phyloP scores from a whole-genome alignment of 1,140 invertebrate genomes.

The Drosophila repletoides region DNA sequence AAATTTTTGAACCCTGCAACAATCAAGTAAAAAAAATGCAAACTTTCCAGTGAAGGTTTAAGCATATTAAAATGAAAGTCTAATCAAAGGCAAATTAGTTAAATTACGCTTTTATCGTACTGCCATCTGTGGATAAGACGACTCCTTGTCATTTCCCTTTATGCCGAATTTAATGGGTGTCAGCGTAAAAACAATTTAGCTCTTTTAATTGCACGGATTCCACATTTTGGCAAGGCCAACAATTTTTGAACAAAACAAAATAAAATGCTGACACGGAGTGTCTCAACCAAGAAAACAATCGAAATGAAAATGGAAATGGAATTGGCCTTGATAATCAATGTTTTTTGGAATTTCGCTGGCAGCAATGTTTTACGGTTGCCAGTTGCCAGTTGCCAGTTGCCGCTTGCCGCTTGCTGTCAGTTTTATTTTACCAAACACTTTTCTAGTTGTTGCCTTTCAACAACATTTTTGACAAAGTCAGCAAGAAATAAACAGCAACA shows the following conservation, averaged over 20 bases:
- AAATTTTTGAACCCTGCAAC: too few relatives aligned
- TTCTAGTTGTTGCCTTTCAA: constrained; percentile 53
- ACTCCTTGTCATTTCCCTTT: not conserved
- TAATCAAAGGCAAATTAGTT: too few relatives aligned
- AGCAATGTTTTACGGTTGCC: constrained; percentile 22
- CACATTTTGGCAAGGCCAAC: constrained; percentile 23
- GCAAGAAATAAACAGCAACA: constrained; percentile 31
- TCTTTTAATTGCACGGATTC: constrained; percentile 19
- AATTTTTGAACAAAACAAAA: constrained; percentile 14
- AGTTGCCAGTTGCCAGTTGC: not conserved
- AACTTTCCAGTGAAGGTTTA: too few relatives aligned
- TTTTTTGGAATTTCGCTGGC: constrained; percentile 29
- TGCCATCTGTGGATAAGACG: not conserved
- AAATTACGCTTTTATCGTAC: too few relatives aligned
- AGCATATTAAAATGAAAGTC: too few relatives aligned
- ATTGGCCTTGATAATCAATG: constrained; percentile 42
- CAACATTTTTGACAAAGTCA: constrained; percentile 63
- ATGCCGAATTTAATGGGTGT: not conserved
- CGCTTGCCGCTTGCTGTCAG: constrained; percentile 41
- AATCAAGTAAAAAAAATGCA: too few relatives aligned
- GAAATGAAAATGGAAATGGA: constrained; percentile 14
- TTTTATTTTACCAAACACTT: constrained; percentile 49
- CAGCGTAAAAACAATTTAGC: constrained; percentile 11
- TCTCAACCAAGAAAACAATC: constrained; percentile 16
- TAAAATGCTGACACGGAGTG: constrained; percentile 14